Conservation (phyloP, 2,797 vertebrate species). For the Sebastes diaconus region DNA sequence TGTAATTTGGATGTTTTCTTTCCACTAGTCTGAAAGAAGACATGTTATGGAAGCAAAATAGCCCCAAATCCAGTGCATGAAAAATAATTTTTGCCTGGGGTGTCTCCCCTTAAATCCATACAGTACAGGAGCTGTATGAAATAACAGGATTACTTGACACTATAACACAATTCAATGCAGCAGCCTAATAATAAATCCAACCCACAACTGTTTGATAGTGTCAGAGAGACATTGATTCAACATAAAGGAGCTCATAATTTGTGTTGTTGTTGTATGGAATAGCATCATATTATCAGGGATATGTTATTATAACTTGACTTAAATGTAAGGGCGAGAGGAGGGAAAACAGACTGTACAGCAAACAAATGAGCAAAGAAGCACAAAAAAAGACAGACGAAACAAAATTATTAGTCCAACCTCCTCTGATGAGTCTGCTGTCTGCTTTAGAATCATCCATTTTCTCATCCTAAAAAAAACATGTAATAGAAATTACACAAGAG, state of each 20-base stretch:
- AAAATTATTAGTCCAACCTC: conserved; percentile 50
- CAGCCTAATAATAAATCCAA: not conserved
- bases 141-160: not conserved
- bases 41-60: too few species aligned
- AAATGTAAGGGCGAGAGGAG: not conserved
- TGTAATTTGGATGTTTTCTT: too few species aligned
- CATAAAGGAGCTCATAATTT: not conserved
- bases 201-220: not conserved
- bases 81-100: accelerated
- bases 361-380: not conserved
- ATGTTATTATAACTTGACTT: not conserved
- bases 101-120: not conserved
- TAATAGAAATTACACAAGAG: not conserved
- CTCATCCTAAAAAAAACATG: conserved; percentile 65
- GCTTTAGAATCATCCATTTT: conserved; percentile 75
- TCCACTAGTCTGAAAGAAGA: too few species aligned
- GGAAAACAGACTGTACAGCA: not conserved
- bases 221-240: not conserved
- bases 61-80: too few species aligned
- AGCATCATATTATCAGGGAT: not conserved
- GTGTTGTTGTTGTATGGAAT: not conserved
- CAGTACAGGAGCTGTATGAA: not conserved
- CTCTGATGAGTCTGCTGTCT: conserved; percentile 72
- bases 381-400: not conserved
- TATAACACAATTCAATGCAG: not conserved